Evolutionary conservation across 2,113 vertebrate species (phyloP).

Genomic region (Peucedramus taeniatus): DNA sequence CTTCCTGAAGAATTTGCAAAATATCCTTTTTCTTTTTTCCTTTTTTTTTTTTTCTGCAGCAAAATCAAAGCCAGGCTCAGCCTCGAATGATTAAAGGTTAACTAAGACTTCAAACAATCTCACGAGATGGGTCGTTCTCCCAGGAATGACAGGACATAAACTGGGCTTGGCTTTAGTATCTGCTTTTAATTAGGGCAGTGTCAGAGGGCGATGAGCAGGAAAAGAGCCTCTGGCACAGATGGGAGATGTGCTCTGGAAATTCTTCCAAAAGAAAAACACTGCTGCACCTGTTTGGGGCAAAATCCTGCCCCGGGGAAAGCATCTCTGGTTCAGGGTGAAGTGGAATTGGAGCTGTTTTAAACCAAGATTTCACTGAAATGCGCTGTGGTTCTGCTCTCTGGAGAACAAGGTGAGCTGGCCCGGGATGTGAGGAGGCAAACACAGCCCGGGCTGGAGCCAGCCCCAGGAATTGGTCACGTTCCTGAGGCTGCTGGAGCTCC

Average conservation of each 20-base stretch:
- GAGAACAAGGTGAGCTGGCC: slow-evolving; percentile 31
- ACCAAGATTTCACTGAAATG: slow-evolving; percentile 6
- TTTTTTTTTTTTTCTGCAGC: neutral
- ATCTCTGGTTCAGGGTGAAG: neutral
- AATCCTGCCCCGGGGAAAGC: neutral
- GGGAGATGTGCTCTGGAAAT: neutral
- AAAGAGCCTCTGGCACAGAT: neutral
- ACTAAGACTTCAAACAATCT: slow-evolving; percentile 47
- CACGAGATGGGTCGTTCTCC: neutral
- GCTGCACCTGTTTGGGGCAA: slow-evolving; percentile 49
- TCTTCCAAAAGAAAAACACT: neutral
- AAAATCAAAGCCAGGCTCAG: slow-evolving; percentile 48
- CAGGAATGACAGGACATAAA: neutral
- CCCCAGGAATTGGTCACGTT: fast-evolving
- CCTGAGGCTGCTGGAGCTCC: neutral
- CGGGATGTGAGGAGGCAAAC: neutral
- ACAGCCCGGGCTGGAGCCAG: neutral
- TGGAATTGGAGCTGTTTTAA: slow-evolving; percentile 22
- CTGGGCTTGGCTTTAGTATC: neutral
- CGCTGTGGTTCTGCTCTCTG: neutral
- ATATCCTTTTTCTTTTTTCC: neutral
- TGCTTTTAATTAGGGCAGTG: neutral
- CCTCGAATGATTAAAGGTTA: slow-evolving; percentile 37
- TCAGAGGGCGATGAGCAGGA: neutral
- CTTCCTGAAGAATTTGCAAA: neutral